Conservation (phyloP, 2,113 vertebrate genomes). For the Pseudonaja textilis region DNA sequence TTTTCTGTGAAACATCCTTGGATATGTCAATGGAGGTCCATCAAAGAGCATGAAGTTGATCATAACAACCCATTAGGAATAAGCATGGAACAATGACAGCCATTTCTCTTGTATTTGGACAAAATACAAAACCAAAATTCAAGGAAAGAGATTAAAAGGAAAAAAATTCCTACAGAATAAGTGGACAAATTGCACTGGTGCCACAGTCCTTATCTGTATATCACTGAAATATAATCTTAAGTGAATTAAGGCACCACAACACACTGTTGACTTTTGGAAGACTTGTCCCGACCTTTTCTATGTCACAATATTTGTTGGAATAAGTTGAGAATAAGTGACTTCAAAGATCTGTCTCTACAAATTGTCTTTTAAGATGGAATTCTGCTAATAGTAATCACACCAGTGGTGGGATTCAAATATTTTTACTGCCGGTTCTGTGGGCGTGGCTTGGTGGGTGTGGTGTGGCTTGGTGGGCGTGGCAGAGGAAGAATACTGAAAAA, state of each 20-base stretch:
- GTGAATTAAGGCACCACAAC: slow-evolving; percentile 8
- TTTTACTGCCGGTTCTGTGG: too few species aligned
- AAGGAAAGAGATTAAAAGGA: background rate
- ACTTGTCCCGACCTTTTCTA: background rate
- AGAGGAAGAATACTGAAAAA: too few species aligned
- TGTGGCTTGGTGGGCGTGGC: too few species aligned
- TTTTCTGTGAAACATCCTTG: background rate
- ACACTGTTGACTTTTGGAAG: background rate
- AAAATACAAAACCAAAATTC: background rate
- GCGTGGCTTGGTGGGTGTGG: too few species aligned
- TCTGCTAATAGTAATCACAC: background rate
- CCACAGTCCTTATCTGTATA: slow-evolving; percentile 8
- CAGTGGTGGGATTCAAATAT: too few species aligned
- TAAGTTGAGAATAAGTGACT: slow-evolving; percentile 10
- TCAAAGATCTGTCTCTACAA: background rate
- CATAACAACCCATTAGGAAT: background rate
- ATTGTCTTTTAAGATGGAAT: background rate
- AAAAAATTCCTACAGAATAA: background rate
- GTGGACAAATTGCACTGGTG: slow-evolving; percentile 1
- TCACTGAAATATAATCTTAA: slow-evolving; percentile 13
- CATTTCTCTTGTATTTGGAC: background rate
- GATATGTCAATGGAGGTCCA: background rate
- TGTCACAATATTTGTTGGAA: background rate
- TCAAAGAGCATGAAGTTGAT: background rate
- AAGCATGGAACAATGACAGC: slow-evolving; percentile 8